These are phyloP conservation scores for Scortum barcoo DNA, from an alignment of 2,113 vertebrate species.

Conservation along the genomic window DNA sequence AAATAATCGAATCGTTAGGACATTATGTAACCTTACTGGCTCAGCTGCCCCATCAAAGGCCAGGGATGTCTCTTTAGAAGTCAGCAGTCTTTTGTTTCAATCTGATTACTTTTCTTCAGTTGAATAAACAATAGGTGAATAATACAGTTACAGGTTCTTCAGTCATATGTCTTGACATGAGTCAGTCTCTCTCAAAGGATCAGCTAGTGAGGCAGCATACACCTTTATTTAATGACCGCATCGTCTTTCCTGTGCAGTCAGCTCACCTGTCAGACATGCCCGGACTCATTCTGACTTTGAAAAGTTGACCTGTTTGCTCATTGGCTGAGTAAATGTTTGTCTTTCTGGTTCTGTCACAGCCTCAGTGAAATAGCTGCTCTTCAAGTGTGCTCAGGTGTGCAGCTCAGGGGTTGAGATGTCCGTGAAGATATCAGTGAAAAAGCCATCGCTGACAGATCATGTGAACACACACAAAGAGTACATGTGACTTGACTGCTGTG, in stretches of 20 bases:
- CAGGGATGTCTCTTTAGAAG: not conserved
- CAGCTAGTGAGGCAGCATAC: not conserved
- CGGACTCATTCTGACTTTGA: conserved; percentile 35
- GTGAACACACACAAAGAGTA: not conserved
- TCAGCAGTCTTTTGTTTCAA: not conserved
- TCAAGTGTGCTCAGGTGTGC: conserved; percentile 42
- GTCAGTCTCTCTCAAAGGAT: not conserved
- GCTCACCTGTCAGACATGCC: conserved; percentile 45
- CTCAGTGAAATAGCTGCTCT: conserved; percentile 26
- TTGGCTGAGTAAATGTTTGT: conserved; percentile 47
- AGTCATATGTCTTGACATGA: not conserved
- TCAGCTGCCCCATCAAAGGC: not conserved
- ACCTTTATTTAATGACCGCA: conserved; percentile 1
- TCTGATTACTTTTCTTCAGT: not conserved
- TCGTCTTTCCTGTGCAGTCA: conserved; percentile 16
- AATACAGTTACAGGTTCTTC: not conserved
- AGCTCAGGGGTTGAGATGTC: not conserved
- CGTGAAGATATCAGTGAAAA: not conserved
- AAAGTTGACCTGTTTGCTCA: conserved; percentile 28
- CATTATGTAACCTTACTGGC: not conserved
- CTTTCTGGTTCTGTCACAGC: conserved; percentile 20
- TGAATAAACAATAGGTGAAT: not conserved
- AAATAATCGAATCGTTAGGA: not conserved
- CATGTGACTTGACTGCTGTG: not conserved
- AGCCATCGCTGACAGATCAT: not conserved